phyloP scores from a whole-genome alignment of 2,113 vertebrate species.

The Sarotherodon lohbergeri region DNA sequence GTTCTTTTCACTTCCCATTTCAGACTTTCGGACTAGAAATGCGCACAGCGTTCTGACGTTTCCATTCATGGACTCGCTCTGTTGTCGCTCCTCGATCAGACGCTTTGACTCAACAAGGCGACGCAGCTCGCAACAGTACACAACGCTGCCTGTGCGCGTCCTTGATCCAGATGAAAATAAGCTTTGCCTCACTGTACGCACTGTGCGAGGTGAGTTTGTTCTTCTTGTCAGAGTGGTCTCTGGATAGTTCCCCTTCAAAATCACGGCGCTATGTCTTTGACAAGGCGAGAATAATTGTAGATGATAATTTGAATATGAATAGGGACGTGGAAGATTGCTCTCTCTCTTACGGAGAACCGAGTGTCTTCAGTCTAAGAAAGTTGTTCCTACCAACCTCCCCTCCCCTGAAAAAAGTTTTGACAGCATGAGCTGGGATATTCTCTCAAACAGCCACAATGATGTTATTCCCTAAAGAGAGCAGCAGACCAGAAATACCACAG shows the following conservation, averaged over 20 bases:
- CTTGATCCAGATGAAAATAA: conserved; percentile 35
- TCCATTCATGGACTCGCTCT: neutral
- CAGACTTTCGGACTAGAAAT: neutral
- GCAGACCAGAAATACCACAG: neutral
- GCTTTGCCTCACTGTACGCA: neutral
- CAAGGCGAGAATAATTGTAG: conserved; percentile 2
- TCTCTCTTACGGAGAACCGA: neutral
- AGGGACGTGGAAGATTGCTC: neutral
- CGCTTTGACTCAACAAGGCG: neutral
- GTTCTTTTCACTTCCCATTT: conserved; percentile 2
- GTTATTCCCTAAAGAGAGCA: neutral
- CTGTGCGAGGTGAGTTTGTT: neutral
- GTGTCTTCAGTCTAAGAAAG: neutral
- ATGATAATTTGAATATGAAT: conserved; percentile 4
- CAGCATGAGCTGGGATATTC: neutral
- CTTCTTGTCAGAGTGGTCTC: neutral
- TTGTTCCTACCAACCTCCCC: neutral
- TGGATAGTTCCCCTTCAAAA: neutral
- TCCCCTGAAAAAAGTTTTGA: neutral
- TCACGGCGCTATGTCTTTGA: neutral
- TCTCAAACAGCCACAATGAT: neutral
- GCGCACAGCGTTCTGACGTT: neutral
- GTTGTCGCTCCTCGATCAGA: neutral
- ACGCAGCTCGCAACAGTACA: neutral
- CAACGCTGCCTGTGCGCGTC: neutral